Conservation (phyloP, 2,888 invertebrate genomes). For the Sericinus montela region DNA sequence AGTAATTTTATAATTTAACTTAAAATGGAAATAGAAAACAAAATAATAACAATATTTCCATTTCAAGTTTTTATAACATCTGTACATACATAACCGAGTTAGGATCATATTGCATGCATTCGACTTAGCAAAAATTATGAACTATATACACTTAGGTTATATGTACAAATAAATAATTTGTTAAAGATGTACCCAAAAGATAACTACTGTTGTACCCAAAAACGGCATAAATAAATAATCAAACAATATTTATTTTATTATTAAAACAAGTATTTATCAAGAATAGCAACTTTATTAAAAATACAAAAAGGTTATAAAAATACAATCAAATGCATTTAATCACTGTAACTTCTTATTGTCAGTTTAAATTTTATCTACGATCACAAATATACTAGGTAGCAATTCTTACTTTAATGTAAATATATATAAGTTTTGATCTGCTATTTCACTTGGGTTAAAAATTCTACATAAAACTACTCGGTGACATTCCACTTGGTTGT, state of each 20-base stretch:
- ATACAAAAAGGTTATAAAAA: conserved; percentile 78
- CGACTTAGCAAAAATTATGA: not conserved
- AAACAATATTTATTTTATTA: conserved; percentile 21
- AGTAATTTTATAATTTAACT: conserved; percentile 3
- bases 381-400: conserved; percentile 60
- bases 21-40: conserved; percentile 8
- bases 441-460: conserved; percentile 41
- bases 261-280: conserved; percentile 60
- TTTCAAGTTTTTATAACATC: conserved; percentile 2
- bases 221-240: conserved; percentile 4
- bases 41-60: not conserved
- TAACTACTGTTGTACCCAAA: conserved; percentile 19
- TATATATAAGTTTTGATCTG: conserved; percentile 39
- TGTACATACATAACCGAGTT: not conserved
- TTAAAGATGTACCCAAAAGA: conserved; percentile 10
- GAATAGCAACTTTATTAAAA: conserved; percentile 79
- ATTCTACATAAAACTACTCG: not conserved
- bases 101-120: conserved; percentile 5
- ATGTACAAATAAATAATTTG: conserved; percentile 1
- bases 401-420: conserved; percentile 38
- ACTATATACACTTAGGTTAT: conserved; percentile 8
- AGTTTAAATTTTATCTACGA: conserved; percentile 46
- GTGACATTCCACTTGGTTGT: not conserved
- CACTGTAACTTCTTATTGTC: conserved; percentile 68
- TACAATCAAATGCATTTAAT: conserved; percentile 77